Percentiles rank a stretch among this genome's conserved stretches.
Conservation (phyloP, 1,140 invertebrate species). For the Papilio xuthus region DNA sequence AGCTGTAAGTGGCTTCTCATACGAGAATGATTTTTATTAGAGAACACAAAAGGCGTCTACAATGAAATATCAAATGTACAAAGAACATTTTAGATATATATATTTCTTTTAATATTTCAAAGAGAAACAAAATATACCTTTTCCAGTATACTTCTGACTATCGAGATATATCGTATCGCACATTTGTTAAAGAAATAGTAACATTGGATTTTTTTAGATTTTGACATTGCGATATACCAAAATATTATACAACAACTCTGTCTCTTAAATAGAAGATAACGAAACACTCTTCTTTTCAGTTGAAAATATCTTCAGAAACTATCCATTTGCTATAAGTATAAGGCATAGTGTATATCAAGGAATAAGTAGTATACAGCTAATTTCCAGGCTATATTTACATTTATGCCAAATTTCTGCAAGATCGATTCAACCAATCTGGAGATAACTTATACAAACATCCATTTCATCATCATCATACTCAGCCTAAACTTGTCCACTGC, state of each 20-base stretch:
- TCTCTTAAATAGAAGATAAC: background rate
- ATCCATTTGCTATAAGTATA: too few relatives aligned
- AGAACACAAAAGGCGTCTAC: constrained; percentile 6
- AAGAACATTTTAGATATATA: background rate
- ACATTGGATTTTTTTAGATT: background rate
- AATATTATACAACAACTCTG: background rate
- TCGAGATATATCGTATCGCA: background rate
- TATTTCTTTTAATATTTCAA: background rate
- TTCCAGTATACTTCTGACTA: background rate
- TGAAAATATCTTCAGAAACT: too few relatives aligned
- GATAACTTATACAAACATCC: too few relatives aligned
- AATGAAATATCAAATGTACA: constrained; percentile 16
- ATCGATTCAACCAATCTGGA: too few relatives aligned
- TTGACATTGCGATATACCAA: background rate
- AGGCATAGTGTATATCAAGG: too few relatives aligned
- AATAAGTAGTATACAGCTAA: too few relatives aligned
- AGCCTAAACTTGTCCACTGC: too few relatives aligned
- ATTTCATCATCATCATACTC: too few relatives aligned
- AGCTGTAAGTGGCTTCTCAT: constrained; percentile 7
- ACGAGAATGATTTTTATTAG: constrained; percentile 5
- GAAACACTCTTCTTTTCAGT: too few relatives aligned
- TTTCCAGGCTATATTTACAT: too few relatives aligned
- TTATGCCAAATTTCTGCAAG: too few relatives aligned
- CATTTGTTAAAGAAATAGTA: background rate
- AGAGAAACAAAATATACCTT: background rate